Percentiles rank a stretch among this genome's conserved stretches.
phyloP scores from a whole-genome alignment of 1,140 invertebrate genomes.

The Hylyphantes graminicola region DNA sequence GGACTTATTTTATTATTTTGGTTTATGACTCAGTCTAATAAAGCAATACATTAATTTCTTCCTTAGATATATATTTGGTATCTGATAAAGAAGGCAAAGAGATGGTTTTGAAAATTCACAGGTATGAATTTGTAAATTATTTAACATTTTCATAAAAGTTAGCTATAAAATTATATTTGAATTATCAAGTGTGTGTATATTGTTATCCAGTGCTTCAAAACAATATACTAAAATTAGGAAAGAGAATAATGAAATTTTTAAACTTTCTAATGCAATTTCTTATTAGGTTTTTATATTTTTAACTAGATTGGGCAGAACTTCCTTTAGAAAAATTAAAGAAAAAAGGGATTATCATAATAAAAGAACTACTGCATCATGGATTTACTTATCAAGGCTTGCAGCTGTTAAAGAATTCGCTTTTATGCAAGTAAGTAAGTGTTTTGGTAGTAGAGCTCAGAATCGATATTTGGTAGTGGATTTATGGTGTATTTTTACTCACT shows the following conservation, averaged over 20 bases:
- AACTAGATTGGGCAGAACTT: conserved; percentile 88
- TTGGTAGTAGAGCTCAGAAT: too few relatives aligned
- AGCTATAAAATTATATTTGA: conserved; percentile 3
- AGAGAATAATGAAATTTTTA: too few relatives aligned
- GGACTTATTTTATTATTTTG: background rate
- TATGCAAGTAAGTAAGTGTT: conserved; percentile 81
- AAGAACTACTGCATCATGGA: conserved; percentile 90
- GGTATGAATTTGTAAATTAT: conserved; percentile 66
- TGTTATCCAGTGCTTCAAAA: background rate
- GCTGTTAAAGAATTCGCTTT: conserved; percentile 98
- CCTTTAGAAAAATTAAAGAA: conserved; percentile 95
- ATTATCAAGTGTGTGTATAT: background rate
- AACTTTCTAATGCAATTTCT: too few relatives aligned
- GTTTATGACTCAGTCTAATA: background rate
- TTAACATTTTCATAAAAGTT: background rate
- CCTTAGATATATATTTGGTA: conserved; percentile 83
- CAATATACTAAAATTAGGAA: too few relatives aligned
- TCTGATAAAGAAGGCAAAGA: conserved; percentile 80
- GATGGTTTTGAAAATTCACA: conserved; percentile 90
- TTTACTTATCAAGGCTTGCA: conserved; percentile 96
- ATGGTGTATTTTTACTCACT: too few relatives aligned
- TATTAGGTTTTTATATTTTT: too few relatives aligned
- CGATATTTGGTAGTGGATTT: too few relatives aligned
- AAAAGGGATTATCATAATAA: conserved; percentile 98
- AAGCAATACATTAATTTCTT: background rate